A percentile compares a stretch with the other conserved stretches of the same genome.
Evolutionary conservation across 2,888 invertebrate species (phyloP).

Genomic region (Penaeus monodon): DNA sequence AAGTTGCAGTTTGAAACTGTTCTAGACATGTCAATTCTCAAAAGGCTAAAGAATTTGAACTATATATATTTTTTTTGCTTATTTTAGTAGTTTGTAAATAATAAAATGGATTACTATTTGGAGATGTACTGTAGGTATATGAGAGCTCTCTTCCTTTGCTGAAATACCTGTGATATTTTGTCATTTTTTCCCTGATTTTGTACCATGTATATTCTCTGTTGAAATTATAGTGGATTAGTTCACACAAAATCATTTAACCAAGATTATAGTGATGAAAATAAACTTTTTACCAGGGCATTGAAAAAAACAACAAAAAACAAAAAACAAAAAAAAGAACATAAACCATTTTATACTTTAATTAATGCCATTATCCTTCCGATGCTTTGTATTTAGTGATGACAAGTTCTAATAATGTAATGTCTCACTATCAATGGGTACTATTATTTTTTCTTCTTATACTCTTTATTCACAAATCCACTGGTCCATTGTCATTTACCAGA

Average conservation of each 20-base stretch:
- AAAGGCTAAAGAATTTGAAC: background rate
- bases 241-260: too few species aligned
- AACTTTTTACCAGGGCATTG: too few species aligned
- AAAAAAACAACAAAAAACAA: too few species aligned
- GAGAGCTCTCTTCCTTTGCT: background rate
- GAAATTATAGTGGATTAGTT: too few species aligned
- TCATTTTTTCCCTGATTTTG: background rate
- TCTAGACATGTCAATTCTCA: background rate
- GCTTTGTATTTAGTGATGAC: slow-evolving; percentile 2
- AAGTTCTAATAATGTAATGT: background rate
- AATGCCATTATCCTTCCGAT: background rate
- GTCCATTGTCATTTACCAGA: background rate
- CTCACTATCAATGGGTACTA: background rate
- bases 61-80: background rate
- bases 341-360: too few species aligned
- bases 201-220: too few species aligned
- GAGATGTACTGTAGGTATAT: slow-evolving; percentile 4
- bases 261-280: too few species aligned
- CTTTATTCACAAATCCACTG: background rate
- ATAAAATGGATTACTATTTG: background rate
- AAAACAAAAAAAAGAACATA: too few species aligned
- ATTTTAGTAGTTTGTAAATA: slow-evolving; percentile 25
- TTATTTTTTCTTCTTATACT: slow-evolving; percentile 6
- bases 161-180: slow-evolving; percentile 14
- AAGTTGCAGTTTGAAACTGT: background rate